These are phyloP conservation scores for Poeciliopsis infans DNA, from an alignment of 2,797 vertebrate species.

Conservation along the genomic window DNA sequence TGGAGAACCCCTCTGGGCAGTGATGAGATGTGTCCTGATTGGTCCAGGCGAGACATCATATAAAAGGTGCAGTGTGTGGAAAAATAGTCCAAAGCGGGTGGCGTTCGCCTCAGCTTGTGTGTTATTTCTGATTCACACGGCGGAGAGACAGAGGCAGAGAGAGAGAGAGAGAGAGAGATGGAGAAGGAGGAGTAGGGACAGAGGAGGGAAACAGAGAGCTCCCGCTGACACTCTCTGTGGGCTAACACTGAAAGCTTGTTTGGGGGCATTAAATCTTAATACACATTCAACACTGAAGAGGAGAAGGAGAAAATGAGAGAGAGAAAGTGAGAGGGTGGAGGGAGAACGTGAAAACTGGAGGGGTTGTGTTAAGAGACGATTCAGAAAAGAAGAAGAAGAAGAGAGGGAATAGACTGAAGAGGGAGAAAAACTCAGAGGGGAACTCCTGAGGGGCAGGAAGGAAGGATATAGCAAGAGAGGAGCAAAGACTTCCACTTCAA, in stretches of 20 bases:
- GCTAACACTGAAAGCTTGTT: slow-evolving; percentile 76
- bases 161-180: background rate
- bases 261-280: slow-evolving; percentile 78
- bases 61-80: slow-evolving; percentile 21
- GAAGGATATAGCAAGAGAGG: slow-evolving; percentile 61
- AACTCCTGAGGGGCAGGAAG: slow-evolving; percentile 60
- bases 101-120: slow-evolving; percentile 15
- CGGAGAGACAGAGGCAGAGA: background rate
- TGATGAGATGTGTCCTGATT: slow-evolving; percentile 19
- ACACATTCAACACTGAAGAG: slow-evolving; percentile 48
- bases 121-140: slow-evolving; percentile 48
- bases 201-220: slow-evolving; percentile 54
- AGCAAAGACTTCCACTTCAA: slow-evolving; percentile 63
- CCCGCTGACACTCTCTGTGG: slow-evolving; percentile 73
- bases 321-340: slow-evolving; percentile 39
- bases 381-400: slow-evolving; percentile 24
- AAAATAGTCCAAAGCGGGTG: slow-evolving; percentile 16
- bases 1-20: slow-evolving; percentile 5
- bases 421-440: slow-evolving; percentile 29
- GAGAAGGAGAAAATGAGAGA: slow-evolving; percentile 54
- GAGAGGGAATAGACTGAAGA: slow-evolving; percentile 27
- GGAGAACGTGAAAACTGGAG: slow-evolving; percentile 15
- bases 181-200: background rate
- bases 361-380: slow-evolving; percentile 6
- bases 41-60: slow-evolving; percentile 16